Evolutionary conservation across 2,888 invertebrate species (phyloP), one percentile per base, ranked within the genome.

Genomic region (Pollenia angustigena): DNA sequence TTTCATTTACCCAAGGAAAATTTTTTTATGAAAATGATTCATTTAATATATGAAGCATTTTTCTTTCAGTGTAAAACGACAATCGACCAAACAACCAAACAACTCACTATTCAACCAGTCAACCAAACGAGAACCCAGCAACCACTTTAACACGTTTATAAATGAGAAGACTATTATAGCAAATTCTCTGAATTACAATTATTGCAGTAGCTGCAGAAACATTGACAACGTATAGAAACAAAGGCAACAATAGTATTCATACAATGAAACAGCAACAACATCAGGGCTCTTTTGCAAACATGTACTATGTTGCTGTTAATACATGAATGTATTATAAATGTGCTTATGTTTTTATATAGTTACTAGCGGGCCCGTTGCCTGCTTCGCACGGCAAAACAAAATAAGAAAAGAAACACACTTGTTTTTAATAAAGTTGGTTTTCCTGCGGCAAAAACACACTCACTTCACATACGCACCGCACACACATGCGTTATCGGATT

Each of bases 151-250:
- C 69, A 79, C 48, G 56, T 78, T 66, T 66, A 50, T 48, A 58
- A 72, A 71, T 52, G 44, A 46, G 72, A 72, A 44, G 72, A 72
- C 72, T 72, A 72, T 72, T 72, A 18, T 54, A 64, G 54, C 54
- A 79, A 79, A 40, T n/a, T 32, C 0, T n/a, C 18, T 23, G 11
- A 32, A 62, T n/a, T 56, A 54, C 18, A 16, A 16, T 78, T 79
- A 40, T 50, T 68, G 32, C 12, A 48, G 68, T 50, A 58, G 46
- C 58, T 40, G n/a, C 68, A 46, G 56, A 52, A 74, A 68, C 42
- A 68, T 56, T 23, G 44, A 76, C 64, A 64, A 44, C 44, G 46
- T 44, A 40, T 8, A 8, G 40, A 40, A 56, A 64, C 54, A 48
- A 60, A 44, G 23, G 58, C 52, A 58, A 71, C 42, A 71, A 76